These are phyloP conservation scores for Drosophila rufa DNA, from an alignment of 1,140 invertebrate genomes.

Conservation along the genomic window DNA sequence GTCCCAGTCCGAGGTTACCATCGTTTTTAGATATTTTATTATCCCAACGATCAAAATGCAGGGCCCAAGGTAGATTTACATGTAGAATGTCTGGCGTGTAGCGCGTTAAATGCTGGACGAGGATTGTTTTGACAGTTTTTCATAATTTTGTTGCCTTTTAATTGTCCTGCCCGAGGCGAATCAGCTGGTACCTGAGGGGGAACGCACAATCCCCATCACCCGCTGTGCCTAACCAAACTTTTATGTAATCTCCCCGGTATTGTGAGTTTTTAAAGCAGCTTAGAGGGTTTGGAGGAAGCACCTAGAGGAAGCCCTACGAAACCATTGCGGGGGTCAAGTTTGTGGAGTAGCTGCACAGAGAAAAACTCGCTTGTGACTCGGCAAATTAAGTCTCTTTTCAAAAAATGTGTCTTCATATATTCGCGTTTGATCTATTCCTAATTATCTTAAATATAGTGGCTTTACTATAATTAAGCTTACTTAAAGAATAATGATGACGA, in stretches of 20 bases:
- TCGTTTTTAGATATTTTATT: constrained; percentile 70
- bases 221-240: constrained; percentile 39
- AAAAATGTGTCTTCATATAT: too few relatives aligned
- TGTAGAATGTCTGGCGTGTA: constrained; percentile 59
- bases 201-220: not conserved
- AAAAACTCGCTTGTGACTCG: not conserved
- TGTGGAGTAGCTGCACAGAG: constrained; percentile 1
- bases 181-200: constrained; percentile 5
- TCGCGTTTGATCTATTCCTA: too few relatives aligned
- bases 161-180: constrained; percentile 41
- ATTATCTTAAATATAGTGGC: too few relatives aligned
- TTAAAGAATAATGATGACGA: not conserved
- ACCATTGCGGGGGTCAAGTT: constrained; percentile 12
- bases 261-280: constrained; percentile 59
- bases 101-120: constrained; percentile 67
- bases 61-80: not conserved
- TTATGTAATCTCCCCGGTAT: constrained; percentile 62
- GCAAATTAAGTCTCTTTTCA: too few relatives aligned
- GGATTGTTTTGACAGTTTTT: constrained; percentile 77
- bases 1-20: constrained; percentile 35
- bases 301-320: constrained; percentile 63
- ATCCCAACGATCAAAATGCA: constrained; percentile 15
- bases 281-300: constrained; percentile 21
- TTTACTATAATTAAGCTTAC: not conserved
- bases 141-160: constrained; percentile 78